A percentile compares a stretch with the other conserved stretches of the same genome.
Evolutionary conservation across 2,113 vertebrate species (phyloP).

Genomic region (Sisor rabdophorus): DNA sequence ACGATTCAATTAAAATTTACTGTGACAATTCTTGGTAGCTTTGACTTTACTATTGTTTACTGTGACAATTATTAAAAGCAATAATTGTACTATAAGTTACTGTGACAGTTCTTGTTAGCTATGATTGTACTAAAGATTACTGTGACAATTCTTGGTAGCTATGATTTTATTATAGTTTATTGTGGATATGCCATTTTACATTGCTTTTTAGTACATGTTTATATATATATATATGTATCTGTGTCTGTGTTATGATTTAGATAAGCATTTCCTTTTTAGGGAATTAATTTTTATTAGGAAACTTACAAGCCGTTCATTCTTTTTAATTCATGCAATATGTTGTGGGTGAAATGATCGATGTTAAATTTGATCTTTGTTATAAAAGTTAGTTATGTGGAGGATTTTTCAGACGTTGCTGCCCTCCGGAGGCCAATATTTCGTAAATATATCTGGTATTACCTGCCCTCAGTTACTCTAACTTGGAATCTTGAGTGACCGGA

Average conservation of each 20-base stretch:
- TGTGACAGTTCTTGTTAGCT: neutral
- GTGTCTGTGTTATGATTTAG: too few species aligned
- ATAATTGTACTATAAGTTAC: neutral
- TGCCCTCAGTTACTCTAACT: neutral
- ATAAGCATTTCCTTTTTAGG: too few species aligned
- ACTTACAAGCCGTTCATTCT: too few species aligned
- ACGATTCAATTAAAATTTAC: neutral
- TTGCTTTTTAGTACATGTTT: too few species aligned
- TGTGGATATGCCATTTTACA: too few species aligned
- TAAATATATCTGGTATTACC: neutral
- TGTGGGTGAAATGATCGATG: too few species aligned
- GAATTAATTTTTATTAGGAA: too few species aligned
- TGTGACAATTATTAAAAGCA: neutral
- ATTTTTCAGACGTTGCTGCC: slow-evolving; percentile 5
- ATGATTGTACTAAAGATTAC: neutral
- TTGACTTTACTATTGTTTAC: neutral
- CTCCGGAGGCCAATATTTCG: slow-evolving; percentile 4
- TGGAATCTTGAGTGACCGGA: neutral
- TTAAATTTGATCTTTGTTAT: too few species aligned
- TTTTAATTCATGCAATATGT: too few species aligned
- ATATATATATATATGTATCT: too few species aligned
- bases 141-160: neutral
- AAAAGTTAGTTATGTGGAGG: too few species aligned
- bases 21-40: neutral
- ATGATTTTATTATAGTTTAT: neutral